Percentiles rank a stretch among this genome's conserved stretches.
phyloP scores from a whole-genome alignment of 2,797 vertebrate genomes.

The Thripadectes ignobilis region DNA sequence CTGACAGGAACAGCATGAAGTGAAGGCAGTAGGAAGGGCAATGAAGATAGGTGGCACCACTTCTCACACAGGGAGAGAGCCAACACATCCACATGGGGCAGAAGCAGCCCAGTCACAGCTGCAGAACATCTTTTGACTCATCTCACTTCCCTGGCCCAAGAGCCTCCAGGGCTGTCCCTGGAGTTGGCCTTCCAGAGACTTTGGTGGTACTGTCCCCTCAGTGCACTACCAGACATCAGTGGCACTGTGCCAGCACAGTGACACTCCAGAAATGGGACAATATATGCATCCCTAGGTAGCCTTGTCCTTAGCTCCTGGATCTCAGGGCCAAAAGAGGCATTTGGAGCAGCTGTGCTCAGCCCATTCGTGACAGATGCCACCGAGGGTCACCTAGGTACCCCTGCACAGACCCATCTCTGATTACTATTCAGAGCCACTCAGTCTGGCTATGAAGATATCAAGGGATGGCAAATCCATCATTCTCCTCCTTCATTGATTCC shows the following conservation, averaged over 20 bases:
- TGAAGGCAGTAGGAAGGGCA: background rate
- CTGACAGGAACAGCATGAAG: background rate
- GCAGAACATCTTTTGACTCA: background rate
- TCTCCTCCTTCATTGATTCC: conserved; percentile 13
- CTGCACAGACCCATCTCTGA: background rate
- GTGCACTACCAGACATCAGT: background rate
- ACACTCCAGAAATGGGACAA: background rate
- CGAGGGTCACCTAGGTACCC: background rate
- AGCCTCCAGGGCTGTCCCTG: background rate
- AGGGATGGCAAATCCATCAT: background rate
- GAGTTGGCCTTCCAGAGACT: background rate
- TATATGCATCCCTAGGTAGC: background rate
- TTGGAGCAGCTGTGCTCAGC: background rate
- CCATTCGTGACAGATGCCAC: background rate
- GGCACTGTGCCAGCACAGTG: background rate
- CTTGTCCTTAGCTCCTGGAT: background rate
- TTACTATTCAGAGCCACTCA: background rate
- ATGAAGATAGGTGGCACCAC: background rate
- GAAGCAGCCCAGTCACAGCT: background rate
- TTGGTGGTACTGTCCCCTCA: background rate
- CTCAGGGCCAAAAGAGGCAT: background rate
- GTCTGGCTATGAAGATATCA: conserved; percentile 19
- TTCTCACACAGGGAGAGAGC: background rate
- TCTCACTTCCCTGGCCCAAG: background rate
- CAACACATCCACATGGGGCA: fast-evolving